These are phyloP conservation scores for Apis florea DNA, from an alignment of 1,140 invertebrate species.

Conservation along the genomic window DNA sequence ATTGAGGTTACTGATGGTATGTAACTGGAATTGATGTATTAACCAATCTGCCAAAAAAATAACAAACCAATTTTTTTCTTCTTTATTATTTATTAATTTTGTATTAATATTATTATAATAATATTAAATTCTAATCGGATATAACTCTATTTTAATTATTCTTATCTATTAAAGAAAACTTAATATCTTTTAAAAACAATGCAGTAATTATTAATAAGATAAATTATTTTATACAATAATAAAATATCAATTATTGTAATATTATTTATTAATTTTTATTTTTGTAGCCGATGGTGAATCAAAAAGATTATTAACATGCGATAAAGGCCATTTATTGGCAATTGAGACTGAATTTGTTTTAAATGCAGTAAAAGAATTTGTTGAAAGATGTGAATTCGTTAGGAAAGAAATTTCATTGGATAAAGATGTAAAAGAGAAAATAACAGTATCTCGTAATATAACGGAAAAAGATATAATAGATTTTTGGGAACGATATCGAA, in stretches of 20 bases:
- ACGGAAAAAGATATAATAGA: constrained; percentile 77
- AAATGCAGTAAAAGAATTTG: constrained; percentile 80
- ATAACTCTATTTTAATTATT: background rate
- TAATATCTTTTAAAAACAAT: background rate
- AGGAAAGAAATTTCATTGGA: constrained; percentile 60
- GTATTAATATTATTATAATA: background rate
- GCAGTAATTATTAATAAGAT: too few species aligned
- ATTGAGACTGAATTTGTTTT: constrained; percentile 82
- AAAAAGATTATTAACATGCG: constrained; percentile 58
- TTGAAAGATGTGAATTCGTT: constrained; percentile 75
- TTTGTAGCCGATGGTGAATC: constrained; percentile 32
- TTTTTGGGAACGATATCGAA: constrained; percentile 80
- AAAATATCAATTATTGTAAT: background rate
- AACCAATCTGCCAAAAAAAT: background rate
- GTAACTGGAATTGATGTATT: background rate
- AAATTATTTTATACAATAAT: background rate
- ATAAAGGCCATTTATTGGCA: constrained; percentile 79
- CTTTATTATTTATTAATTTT: background rate
- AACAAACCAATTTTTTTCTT: background rate
- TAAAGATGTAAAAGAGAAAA: constrained; percentile 63
- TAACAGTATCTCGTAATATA: constrained; percentile 79
- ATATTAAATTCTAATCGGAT: background rate
- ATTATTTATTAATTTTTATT: constrained; percentile 1
- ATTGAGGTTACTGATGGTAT: constrained; percentile 36
- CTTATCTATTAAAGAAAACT: background rate